phyloP scores from a whole-genome alignment of 2,113 vertebrate genomes.

The Brachirus orientalis region DNA sequence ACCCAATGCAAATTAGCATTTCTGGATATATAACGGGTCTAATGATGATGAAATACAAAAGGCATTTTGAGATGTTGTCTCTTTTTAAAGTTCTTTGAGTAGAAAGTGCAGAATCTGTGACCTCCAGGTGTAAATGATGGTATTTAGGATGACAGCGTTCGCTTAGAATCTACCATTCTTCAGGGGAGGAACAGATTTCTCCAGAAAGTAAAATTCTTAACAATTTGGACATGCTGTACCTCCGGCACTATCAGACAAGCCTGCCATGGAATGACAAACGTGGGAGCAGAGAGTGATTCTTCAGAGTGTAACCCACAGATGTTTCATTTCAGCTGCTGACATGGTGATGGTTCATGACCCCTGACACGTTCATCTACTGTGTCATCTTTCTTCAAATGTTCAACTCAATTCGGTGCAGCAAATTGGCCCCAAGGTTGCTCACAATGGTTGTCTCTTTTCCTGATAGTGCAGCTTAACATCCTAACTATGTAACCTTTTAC shows the following conservation, averaged over 20 bases:
- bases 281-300: not conserved
- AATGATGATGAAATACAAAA: constrained; percentile 64
- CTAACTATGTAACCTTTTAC: constrained; percentile 19
- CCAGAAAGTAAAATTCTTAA: not conserved
- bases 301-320: not conserved
- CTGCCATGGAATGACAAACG: constrained; percentile 5
- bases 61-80: constrained; percentile 50
- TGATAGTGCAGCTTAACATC: constrained; percentile 23
- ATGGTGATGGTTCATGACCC: constrained; percentile 13
- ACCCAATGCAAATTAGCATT: constrained; percentile 71
- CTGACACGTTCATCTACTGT: constrained; percentile 1
- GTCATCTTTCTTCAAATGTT: constrained; percentile 26
- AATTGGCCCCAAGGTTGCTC: constrained; percentile 8
- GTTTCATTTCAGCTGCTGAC: constrained; percentile 7
- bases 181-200: too few relatives aligned
- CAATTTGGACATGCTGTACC: constrained; percentile 4
- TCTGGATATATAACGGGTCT: constrained; percentile 45
- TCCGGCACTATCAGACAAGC: constrained; percentile 1
- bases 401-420: not conserved
- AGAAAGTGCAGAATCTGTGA: constrained; percentile 51
- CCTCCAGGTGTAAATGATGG: constrained; percentile 55
- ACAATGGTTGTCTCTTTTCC: constrained; percentile 4
- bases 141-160: constrained; percentile 36
- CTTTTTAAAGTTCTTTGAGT: constrained; percentile 45
- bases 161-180: too few relatives aligned